phyloP scores from a whole-genome alignment of 2,797 vertebrate species.

The Sebastes iracundus region DNA sequence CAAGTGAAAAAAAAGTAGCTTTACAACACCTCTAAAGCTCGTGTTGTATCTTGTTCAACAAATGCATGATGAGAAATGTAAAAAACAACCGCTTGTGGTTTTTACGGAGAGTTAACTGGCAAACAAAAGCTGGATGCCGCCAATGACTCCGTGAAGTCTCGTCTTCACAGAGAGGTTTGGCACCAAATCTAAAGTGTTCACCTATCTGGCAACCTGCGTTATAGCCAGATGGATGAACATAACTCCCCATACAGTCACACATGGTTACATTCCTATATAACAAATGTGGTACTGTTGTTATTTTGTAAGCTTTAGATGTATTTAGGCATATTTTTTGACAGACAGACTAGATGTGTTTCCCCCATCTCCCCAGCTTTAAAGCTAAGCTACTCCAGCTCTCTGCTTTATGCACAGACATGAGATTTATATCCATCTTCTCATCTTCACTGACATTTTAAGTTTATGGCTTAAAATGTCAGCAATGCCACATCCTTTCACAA shows the following conservation, averaged over 20 bases:
- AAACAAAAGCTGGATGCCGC: not conserved
- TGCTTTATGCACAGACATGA: conserved; percentile 25
- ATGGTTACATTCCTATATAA: not conserved
- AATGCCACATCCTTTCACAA: not conserved
- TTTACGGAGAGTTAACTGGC: not conserved
- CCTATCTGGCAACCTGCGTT: not conserved
- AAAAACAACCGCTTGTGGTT: not conserved
- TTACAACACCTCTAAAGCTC: not conserved
- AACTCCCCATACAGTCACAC: not conserved
- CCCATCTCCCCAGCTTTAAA: conserved; percentile 17
- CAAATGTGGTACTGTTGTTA: not conserved
- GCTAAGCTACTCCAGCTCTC: conserved; percentile 22
- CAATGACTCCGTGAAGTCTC: not conserved
- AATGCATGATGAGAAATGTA: not conserved
- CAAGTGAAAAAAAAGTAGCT: not conserved
- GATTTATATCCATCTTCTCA: conserved; percentile 25
- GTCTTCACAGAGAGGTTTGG: not conserved
- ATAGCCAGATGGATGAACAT: not conserved
- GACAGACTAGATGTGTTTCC: not conserved
- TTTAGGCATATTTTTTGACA: conserved; percentile 21
- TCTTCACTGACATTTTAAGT: conserved; percentile 9
- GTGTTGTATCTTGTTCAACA: not conserved
- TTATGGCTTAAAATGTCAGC: not conserved
- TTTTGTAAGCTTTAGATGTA: not conserved
- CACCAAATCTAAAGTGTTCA: not conserved